phyloP scores from a whole-genome alignment of 2,113 vertebrate species.

The Labeo rohita region DNA sequence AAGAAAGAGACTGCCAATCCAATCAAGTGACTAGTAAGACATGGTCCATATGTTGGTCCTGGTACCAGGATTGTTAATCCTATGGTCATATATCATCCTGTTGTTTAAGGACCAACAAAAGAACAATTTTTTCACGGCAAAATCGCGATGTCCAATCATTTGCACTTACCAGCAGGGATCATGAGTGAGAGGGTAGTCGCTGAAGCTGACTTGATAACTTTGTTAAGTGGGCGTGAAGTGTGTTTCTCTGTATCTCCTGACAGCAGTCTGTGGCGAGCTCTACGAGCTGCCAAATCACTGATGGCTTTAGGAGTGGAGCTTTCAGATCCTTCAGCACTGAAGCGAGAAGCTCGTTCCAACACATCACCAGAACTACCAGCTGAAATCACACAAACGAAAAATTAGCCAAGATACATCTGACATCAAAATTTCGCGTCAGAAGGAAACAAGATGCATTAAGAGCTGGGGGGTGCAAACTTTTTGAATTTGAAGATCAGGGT shows the following conservation, averaged over 20 bases:
- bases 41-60: background rate
- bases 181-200: conserved; percentile 94
- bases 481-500: too few species aligned
- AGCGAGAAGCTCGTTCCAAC: conserved; percentile 72
- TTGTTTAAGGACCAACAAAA: background rate
- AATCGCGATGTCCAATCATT: background rate
- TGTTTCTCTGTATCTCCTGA: conserved; percentile 94
- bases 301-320: conserved; percentile 89
- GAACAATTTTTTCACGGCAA: background rate
- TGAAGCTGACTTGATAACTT: conserved; percentile 98
- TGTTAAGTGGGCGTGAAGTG: conserved; percentile 86
- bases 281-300: conserved; percentile 92
- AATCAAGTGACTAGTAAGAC: background rate
- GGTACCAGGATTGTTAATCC: background rate
- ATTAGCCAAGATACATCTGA: background rate
- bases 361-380: conserved; percentile 80
- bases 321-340: conserved; percentile 71
- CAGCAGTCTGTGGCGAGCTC: conserved; percentile 92
- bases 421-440: too few species aligned
- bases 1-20: background rate
- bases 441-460: too few species aligned
- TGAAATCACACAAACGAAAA: conserved; percentile 69
- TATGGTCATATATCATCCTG: background rate
- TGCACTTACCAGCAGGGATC: conserved; percentile 88
- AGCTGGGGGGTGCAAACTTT: too few species aligned